Conservation (phyloP, 1,140 invertebrate genomes). For the Sitobion miscanthi region DNA sequence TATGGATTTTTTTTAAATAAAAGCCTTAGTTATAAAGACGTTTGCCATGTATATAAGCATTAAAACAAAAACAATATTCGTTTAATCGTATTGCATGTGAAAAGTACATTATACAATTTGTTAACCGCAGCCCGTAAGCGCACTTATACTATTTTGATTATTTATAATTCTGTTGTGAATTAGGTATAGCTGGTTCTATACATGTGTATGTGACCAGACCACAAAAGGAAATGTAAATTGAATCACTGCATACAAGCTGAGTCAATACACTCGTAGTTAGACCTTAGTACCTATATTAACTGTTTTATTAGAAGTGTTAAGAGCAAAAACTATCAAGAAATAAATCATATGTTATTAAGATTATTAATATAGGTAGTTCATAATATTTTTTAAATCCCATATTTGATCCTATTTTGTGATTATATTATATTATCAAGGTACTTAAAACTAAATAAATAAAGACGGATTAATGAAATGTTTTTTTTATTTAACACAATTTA, state of each 20-base stretch:
- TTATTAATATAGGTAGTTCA: too few relatives aligned
- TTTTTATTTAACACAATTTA: background rate
- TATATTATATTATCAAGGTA: too few relatives aligned
- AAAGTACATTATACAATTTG: background rate
- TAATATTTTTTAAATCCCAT: too few relatives aligned
- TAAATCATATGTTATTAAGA: background rate
- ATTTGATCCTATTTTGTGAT: background rate
- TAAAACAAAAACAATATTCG: background rate
- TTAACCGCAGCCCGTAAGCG: background rate
- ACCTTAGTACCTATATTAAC: background rate
- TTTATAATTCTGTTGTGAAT: background rate
- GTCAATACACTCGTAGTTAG: background rate
- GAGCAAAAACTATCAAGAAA: background rate
- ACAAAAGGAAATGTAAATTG: background rate
- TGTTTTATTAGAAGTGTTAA: background rate
- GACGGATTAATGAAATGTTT: background rate
- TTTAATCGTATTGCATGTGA: background rate
- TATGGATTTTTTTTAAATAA: background rate
- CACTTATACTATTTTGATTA: background rate
- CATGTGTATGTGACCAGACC: background rate
- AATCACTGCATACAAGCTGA: background rate
- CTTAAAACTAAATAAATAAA: background rate
- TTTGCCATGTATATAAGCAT: background rate
- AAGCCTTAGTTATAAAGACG: background rate
- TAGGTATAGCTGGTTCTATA: background rate